phyloP scores from a whole-genome alignment of 2,113 vertebrate genomes.

The Grallaria varia region DNA sequence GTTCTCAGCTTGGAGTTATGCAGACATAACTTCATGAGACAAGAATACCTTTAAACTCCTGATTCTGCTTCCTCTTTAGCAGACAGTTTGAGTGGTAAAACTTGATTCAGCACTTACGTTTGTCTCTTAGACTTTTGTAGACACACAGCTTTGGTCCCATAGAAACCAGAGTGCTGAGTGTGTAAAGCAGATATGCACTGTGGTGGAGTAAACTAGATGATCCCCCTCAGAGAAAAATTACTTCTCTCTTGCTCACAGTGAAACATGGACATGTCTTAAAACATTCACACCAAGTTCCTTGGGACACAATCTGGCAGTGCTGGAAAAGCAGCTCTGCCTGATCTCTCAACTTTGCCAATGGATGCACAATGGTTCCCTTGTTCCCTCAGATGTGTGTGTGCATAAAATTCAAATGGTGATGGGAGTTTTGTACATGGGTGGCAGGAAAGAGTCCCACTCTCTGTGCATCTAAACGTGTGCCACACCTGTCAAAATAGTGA shows the following conservation, averaged over 20 bases:
- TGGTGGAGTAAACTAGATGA: not conserved
- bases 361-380: slow-evolving; percentile 25
- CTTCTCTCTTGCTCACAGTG: not conserved
- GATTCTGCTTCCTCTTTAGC: not conserved
- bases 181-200: not conserved
- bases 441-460: not conserved
- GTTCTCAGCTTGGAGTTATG: slow-evolving; percentile 17
- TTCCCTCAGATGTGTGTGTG: not conserved
- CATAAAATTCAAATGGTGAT: not conserved
- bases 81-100: not conserved
- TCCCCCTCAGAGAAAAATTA: not conserved
- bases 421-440: not conserved
- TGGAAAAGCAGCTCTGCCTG: not conserved
- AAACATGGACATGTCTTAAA: slow-evolving; percentile 16
- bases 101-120: not conserved
- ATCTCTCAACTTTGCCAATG: slow-evolving; percentile 29
- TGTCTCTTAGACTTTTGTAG: not conserved
- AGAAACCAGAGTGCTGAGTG: not conserved
- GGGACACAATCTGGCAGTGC: not conserved
- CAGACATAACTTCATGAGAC: slow-evolving; percentile 5
- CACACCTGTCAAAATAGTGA: slow-evolving; percentile 26
- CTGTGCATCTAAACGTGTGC: slow-evolving; percentile 45
- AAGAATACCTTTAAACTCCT: not conserved
- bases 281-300: slow-evolving; percentile 28
- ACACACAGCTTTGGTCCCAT: not conserved